Base-by-base conservation (phyloP, 2,797 vertebrate species). In the Emydoidea blandingii region DNA sequence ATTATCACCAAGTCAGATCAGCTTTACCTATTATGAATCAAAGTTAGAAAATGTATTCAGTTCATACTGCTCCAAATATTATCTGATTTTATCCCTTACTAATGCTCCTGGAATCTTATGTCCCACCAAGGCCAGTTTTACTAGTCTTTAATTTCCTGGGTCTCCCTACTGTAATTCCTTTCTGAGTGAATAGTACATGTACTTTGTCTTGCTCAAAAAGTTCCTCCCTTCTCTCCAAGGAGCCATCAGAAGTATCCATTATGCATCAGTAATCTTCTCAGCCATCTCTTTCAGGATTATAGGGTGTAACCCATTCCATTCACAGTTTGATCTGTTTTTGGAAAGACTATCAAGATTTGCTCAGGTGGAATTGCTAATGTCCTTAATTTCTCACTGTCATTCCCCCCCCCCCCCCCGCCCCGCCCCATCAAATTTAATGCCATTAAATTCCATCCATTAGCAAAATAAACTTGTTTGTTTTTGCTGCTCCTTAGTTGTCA, bases 281-380 rank as follows among this genome's bases (percentile, higher is more conserved):
- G 50, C 52, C 31, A 62, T 90, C 86, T 86, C 86, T 88, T 94
- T 79, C 59, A 89, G 83, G 83, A 93, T 89, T 86, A 86, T 31
- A 86, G 83, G 83, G 83, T 79, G 50, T 93, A 89, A 56, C 50
- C 79, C 56, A 54, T 91, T 91, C 54, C 53, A 72, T 83, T 56
- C 81, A 34, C 84, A 87, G 90, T 83, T 83, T 65, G 68, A 82
- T 41, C 37, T 49, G 47, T 31, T 15, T 78, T 41, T 44, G 27
- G 41, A 57, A 82, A 82, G 59, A 74, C 44, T 89, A 89, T 89
- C 72, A 89, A 50, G 83, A 57, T 89, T 83, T 41, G 41, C n/a
- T 86, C 79, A 79, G 76, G 85, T 78, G 56, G 87, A 89, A 86
- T 65, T 65, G 81, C 87, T 89, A 79, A 89, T 86, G 78, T 50